These are phyloP conservation scores for Actinopyga echinites DNA, from an alignment of 53 echinoderm and acorn worm genomes.

Conservation along the genomic window DNA sequence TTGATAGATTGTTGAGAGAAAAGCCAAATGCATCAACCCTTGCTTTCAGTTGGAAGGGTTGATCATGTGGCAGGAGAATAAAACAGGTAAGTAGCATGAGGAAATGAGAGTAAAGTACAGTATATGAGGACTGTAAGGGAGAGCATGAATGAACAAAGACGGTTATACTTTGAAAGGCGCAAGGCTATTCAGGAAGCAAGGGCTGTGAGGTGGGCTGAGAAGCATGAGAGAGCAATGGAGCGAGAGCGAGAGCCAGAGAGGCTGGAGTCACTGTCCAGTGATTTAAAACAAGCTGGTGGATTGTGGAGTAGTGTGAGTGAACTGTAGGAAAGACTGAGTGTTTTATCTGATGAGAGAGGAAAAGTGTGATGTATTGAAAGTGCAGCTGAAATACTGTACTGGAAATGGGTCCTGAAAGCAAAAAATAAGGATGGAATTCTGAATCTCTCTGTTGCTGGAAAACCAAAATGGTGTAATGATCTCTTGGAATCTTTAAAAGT, in stretches of 20 bases:
- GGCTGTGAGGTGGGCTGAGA: background rate
- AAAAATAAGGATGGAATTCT: conserved; percentile 37
- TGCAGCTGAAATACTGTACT: conserved; percentile 11
- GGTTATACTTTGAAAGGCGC: background rate
- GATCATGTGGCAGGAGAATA: conserved; percentile 50
- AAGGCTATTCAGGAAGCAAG: conserved; percentile 21
- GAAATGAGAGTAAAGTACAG: background rate
- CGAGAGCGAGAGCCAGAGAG: conserved; percentile 19
- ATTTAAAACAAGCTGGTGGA: conserved; percentile 4
- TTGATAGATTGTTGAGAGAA: conserved; percentile 56
- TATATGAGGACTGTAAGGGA: conserved; percentile 46
- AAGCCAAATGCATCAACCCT: conserved; percentile 54
- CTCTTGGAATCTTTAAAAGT: background rate
- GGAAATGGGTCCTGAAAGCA: conserved; percentile 2
- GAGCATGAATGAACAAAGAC: background rate
- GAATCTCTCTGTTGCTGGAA: conserved; percentile 19
- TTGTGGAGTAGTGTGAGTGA: conserved; percentile 10
- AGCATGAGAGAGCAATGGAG: background rate
- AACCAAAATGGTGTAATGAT: background rate
- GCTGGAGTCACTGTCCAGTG: background rate
- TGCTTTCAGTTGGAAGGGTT: conserved; percentile 53
- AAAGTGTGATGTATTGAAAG: background rate
- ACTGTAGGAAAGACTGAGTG: background rate
- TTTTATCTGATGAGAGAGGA: background rate
- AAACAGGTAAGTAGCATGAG: background rate